Percentiles rank a stretch among this genome's conserved stretches.
These are phyloP conservation scores for Propithecus coquereli DNA, from an alignment of 2,113 vertebrate genomes.

Conservation along the genomic window DNA sequence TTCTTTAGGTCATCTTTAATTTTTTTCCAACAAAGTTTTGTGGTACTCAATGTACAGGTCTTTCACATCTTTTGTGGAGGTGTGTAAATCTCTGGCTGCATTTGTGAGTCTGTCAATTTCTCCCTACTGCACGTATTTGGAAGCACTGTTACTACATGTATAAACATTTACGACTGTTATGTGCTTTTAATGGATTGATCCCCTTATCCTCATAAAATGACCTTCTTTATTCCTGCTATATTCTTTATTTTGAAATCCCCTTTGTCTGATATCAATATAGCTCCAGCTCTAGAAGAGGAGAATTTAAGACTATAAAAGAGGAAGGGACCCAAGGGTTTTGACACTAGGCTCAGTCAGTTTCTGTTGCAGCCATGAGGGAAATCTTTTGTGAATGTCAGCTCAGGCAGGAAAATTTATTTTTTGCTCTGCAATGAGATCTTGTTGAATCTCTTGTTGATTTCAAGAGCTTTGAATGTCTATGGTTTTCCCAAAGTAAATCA, in stretches of 20 bases:
- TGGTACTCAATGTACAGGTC: not conserved
- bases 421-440: not conserved
- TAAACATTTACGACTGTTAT: not conserved
- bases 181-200: not conserved
- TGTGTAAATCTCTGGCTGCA: not conserved
- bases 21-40: not conserved
- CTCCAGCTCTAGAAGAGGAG: not conserved
- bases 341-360: not conserved
- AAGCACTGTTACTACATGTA: not conserved
- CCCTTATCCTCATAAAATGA: not conserved
- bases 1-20: not conserved
- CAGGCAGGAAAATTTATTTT: constrained; percentile 31
- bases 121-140: not conserved
- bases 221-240: not conserved
- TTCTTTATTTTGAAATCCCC: not conserved
- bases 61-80: not conserved
- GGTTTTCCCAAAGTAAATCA: not conserved
- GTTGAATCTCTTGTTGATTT: constrained; percentile 18
- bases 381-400: constrained; percentile 49
- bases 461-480: not conserved
- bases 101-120: not conserved
- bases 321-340: not conserved
- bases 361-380: not conserved
- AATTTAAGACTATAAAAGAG: not conserved
- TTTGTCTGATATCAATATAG: not conserved